Evolutionary conservation across 2,888 invertebrate genomes (phyloP), one percentile per base, ranked within the genome.

Genomic region (Athrips mouffetella): DNA sequence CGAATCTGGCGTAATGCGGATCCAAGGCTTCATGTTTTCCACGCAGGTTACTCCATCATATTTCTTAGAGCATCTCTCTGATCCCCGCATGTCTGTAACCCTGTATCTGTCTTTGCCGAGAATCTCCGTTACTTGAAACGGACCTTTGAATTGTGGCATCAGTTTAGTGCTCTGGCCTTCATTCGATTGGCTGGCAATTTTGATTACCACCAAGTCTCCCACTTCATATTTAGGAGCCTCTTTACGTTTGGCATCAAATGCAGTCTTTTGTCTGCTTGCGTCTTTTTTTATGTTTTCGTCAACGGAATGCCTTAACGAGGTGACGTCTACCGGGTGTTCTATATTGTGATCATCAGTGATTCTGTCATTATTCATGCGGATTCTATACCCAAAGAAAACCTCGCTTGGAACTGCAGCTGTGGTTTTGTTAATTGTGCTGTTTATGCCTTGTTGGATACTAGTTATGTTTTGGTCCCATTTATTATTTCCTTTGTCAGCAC

Each of bases 21-120:
- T 51, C 53, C 53, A 53, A 1, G 44, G 50, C 16, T 53, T 53
- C 41, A 50, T 50, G 31, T 50, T 40, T 11, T 25, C 40, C 3
- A 23, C 40, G 6, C 40, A 40, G 5, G 40, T 1, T 1, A 40
- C 23, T 39, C 53, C 50, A 8, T 31, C 27, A 20, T 50, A 41
- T 25, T 11, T 5, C 45, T 35, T 21, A 18, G 30, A n/a, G 16
- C 6, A 41, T 25, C 49, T 49, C 41, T 52, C 51, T 27, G 45
- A 11, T 8, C 52, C 55, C 29, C 48, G 44, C 49, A 52, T 47
- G 37, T 51, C 52, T n/a, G 31, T 25, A 11, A 52, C 42, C 39
- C 44, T 33, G 21, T 50, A 53, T 39, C 49, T 41, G 11, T 53
- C 51, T 45, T 46, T 10, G 29, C 37, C 50, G 10, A 51, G 7